Percentiles rank a stretch among this genome's conserved stretches.
phyloP scores from a whole-genome alignment of 1,140 invertebrate species.

The Drosophila kanapiae region DNA sequence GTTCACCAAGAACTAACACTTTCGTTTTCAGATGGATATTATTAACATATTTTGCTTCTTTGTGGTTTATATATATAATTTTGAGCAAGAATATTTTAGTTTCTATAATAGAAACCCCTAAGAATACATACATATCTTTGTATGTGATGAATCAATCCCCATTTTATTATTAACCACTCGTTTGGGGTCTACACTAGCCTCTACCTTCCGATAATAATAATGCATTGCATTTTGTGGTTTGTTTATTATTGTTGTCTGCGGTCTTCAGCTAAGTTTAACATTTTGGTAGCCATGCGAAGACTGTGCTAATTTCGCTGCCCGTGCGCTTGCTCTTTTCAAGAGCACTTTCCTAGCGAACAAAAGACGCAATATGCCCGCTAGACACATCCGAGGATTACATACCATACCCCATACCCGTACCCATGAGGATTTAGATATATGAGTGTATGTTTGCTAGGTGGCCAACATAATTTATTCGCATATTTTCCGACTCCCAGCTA shows the following conservation, averaged over 20 bases:
- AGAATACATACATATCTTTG: neutral
- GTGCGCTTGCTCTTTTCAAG: constrained; percentile 26
- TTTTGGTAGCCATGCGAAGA: constrained; percentile 42
- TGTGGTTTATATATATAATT: neutral
- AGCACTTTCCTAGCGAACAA: constrained; percentile 39
- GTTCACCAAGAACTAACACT: neutral
- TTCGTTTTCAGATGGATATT: constrained; percentile 5
- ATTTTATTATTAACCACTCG: constrained; percentile 35
- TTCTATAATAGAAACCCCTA: constrained; percentile 1
- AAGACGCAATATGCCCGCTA: constrained; percentile 36
- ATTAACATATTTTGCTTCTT: neutral
- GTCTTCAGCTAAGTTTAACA: constrained; percentile 43
- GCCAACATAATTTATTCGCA: constrained; percentile 57
- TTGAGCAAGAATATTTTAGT: neutral
- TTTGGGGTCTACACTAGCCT: constrained; percentile 1
- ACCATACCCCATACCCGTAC: neutral
- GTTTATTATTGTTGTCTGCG: constrained; percentile 49
- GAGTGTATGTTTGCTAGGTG: constrained; percentile 25
- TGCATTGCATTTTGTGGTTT: constrained; percentile 36
- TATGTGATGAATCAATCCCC: constrained; percentile 13
- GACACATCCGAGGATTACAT: constrained; percentile 41
- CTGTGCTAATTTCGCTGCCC: constrained; percentile 24
- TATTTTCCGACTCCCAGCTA: constrained; percentile 48
- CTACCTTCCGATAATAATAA: neutral
- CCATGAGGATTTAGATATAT: constrained; percentile 8